Conservation (phyloP, 1,140 invertebrate species). For the Brachionus asplanchnoidis region DNA sequence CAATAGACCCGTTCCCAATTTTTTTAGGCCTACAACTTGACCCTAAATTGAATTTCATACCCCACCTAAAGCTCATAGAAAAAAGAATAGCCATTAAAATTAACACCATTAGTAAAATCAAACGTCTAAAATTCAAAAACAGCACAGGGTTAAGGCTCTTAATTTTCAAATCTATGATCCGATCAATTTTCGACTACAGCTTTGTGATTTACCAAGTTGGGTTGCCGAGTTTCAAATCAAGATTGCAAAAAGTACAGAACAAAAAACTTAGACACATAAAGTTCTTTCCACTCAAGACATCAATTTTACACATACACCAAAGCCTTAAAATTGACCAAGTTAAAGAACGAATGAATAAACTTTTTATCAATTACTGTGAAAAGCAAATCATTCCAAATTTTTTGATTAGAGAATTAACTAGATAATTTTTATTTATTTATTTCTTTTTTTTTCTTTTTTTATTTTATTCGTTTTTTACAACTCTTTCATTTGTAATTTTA, state of each 20-base stretch:
- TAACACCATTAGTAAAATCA: neutral
- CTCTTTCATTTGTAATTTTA: too few relatives aligned
- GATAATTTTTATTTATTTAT: too few relatives aligned
- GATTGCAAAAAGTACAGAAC: neutral
- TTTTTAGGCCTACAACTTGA: neutral
- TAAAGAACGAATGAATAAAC: too few relatives aligned
- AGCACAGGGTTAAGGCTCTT: neutral
- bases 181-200: neutral
- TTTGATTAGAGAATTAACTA: too few relatives aligned
- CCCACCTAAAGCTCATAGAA: neutral
- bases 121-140: neutral
- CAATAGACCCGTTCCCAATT: neutral
- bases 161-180: neutral
- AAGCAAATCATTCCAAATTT: too few relatives aligned
- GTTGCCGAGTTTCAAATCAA: neutral
- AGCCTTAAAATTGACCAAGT: too few relatives aligned
- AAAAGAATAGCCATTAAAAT: neutral
- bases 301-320: neutral
- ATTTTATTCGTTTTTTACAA: too few relatives aligned
- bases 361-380: too few relatives aligned
- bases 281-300: neutral
- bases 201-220: neutral
- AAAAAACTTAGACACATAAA: neutral
- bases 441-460: too few relatives aligned
- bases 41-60: neutral